Evolutionary conservation across 2,888 invertebrate genomes (phyloP).

Genomic region (Trichopoda pennipes): DNA sequence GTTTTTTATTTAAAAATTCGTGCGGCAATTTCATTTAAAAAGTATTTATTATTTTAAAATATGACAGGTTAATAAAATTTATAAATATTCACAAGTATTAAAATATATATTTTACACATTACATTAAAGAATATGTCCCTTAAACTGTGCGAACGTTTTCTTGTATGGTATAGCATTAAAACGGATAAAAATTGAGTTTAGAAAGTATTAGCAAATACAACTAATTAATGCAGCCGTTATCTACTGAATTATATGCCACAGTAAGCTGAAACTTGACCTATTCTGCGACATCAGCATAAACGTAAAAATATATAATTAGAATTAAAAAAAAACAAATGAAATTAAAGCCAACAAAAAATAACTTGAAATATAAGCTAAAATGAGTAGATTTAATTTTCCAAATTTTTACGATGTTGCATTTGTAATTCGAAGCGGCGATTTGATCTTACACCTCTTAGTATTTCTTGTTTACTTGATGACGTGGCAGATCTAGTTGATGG

Average conservation of each 20-base stretch:
- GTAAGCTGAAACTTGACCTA: too few species aligned
- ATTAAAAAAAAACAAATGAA: conserved; percentile 21
- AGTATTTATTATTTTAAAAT: neutral
- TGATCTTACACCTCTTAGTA: conserved; percentile 85
- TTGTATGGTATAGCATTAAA: too few species aligned
- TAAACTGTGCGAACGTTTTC: neutral
- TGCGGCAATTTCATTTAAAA: neutral
- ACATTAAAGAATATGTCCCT: neutral
- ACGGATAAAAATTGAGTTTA: neutral
- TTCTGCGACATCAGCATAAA: neutral
- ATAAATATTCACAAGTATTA: neutral
- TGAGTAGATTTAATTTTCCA: conserved; percentile 50
- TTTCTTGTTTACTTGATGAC: conserved; percentile 57
- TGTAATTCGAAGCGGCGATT: conserved; percentile 88
- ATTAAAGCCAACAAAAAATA: conserved; percentile 39
- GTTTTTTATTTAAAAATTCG: too few species aligned
- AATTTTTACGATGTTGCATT: conserved; percentile 84
- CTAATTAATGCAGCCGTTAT: neutral
- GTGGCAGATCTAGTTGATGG: conserved; percentile 42
- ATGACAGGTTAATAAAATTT: neutral
- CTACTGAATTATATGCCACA: too few species aligned
- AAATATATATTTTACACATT: neutral
- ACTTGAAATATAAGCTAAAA: conserved; percentile 3
- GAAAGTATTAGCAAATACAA: neutral
- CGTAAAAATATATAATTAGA: neutral